phyloP scores from a whole-genome alignment of 30 jellyfish, hydroid and myxozoan genomes.

The Aurelia coerulea region DNA sequence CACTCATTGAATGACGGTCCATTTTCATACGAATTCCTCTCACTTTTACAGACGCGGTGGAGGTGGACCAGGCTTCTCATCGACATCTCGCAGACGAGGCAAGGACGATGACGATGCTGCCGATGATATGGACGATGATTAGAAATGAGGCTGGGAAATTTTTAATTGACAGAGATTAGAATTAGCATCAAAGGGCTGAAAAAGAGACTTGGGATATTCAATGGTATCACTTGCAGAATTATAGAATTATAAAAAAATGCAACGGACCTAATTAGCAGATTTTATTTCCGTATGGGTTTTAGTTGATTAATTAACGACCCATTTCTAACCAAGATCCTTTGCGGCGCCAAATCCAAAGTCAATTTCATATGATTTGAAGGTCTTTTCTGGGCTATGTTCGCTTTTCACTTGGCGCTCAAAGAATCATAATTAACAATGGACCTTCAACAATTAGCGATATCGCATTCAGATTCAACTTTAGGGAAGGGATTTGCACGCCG shows the following conservation, averaged over 20 bases:
- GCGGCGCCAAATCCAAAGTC: too few species aligned
- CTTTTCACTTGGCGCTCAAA: too few species aligned
- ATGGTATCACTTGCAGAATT: conserved; percentile 5
- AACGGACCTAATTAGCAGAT: not conserved
- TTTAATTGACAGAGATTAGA: conserved; percentile 13
- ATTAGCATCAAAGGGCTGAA: conserved; percentile 26
- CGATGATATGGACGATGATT: conserved; percentile 86
- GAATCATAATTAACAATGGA: too few species aligned
- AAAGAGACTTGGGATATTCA: not conserved
- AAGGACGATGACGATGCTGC: conserved; percentile 90
- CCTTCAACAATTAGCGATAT: too few species aligned
- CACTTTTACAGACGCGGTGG: conserved; percentile 77
- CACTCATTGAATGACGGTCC: too few species aligned
- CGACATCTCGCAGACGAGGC: conserved; percentile 86
- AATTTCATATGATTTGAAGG: too few species aligned
- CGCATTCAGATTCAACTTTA: too few species aligned
- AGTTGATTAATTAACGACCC: not conserved
- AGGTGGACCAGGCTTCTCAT: conserved; percentile 27
- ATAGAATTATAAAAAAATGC: not conserved
- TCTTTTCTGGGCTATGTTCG: too few species aligned
- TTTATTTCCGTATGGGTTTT: not conserved
- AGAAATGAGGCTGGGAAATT: conserved; percentile 10
- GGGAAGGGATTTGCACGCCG: too few species aligned
- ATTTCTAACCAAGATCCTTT: too few species aligned
- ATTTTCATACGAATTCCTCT: not conserved